Evolutionary conservation across 1,140 invertebrate species (phyloP).

Genomic region (Cydia splendana): DNA sequence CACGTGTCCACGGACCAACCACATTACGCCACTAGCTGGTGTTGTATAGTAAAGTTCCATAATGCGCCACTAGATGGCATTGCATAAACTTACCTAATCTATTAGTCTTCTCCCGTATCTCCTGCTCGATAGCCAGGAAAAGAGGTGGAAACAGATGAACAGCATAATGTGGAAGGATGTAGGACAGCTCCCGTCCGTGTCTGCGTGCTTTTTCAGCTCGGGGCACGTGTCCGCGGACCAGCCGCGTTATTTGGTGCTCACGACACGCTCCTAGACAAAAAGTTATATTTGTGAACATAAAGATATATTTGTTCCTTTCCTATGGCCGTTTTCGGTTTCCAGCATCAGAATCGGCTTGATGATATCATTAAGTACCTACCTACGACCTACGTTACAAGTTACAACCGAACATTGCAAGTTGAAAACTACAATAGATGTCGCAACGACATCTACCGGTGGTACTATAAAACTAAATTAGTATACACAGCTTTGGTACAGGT

Average conservation of each 20-base stretch:
- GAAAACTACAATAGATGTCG: too few species aligned
- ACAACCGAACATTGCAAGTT: too few species aligned
- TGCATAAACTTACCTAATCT: conserved; percentile 75
- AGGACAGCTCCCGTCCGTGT: conserved; percentile 87
- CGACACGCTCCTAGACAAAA: conserved; percentile 79
- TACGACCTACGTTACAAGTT: too few species aligned
- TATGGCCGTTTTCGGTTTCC: too few species aligned
- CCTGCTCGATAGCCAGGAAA: conserved; percentile 87
- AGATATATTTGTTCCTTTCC: too few species aligned
- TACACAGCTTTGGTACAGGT: too few species aligned
- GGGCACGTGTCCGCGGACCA: conserved; percentile 84
- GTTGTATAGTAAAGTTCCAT: not conserved
- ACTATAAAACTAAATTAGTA: too few species aligned
- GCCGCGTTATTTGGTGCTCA: conserved; percentile 81
- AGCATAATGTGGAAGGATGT: conserved; percentile 87
- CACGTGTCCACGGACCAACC: too few species aligned
- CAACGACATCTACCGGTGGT: too few species aligned
- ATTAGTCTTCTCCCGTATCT: conserved; percentile 83
- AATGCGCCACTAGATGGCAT: not conserved
- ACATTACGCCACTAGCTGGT: too few species aligned
- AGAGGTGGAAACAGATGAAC: conserved; percentile 87
- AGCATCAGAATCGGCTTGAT: too few species aligned
- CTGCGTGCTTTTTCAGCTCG: conserved; percentile 86
- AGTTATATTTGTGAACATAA: not conserved
- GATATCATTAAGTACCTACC: too few species aligned